Percentiles rank a stretch among this genome's conserved stretches.
Evolutionary conservation across 92 coral and sea anemone species (phyloP).

Genomic region (Pocillopora grandis): DNA sequence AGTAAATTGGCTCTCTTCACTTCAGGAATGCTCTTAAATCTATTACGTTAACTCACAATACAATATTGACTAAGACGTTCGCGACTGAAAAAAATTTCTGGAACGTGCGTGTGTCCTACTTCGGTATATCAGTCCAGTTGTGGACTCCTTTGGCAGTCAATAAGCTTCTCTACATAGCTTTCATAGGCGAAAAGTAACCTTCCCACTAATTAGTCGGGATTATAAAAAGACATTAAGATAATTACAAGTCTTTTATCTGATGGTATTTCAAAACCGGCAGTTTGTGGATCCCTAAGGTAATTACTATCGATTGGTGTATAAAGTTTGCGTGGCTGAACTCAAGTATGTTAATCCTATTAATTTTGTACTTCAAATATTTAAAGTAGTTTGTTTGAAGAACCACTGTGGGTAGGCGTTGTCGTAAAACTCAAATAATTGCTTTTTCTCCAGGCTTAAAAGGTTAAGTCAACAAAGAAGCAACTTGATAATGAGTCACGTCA

Average conservation of each 20-base stretch:
- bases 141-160: neutral
- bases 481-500: conserved; percentile 25
- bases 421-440: conserved; percentile 23
- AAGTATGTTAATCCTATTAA: conserved; percentile 14
- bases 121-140: neutral
- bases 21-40: neutral
- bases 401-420: conserved; percentile 1
- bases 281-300: conserved; percentile 6
- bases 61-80: neutral
- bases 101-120: neutral
- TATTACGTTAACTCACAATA: neutral
- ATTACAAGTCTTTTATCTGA: conserved; percentile 37
- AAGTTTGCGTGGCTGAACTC: conserved; percentile 25
- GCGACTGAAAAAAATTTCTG: neutral
- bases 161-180: conserved; percentile 20
- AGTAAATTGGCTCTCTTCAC: neutral
- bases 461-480: conserved; percentile 24
- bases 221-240: conserved; percentile 35
- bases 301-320: neutral
- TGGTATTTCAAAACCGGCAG: conserved; percentile 18
- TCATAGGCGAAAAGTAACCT: conserved; percentile 19
- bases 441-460: conserved; percentile 1
- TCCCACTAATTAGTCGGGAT: conserved; percentile 29
- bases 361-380: conserved; percentile 35
- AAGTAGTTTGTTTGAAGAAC: conserved; percentile 32